phyloP scores from a whole-genome alignment of 2,888 invertebrate species.

The Idaea biselata region DNA sequence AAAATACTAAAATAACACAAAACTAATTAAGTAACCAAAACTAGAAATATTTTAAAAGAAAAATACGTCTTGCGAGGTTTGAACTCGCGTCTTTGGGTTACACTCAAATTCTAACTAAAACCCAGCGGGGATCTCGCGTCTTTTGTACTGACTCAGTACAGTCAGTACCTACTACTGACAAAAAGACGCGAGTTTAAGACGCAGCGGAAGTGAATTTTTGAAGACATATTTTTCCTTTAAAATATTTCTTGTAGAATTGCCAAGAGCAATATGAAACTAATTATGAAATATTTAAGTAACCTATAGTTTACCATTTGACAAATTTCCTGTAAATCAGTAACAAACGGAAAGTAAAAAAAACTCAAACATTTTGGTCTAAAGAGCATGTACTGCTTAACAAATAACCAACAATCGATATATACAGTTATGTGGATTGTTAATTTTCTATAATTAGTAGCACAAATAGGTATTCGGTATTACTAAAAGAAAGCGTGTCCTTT shows the following conservation, averaged over 20 bases:
- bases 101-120: too few species aligned
- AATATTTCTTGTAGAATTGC: too few species aligned
- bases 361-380: slow-evolving; percentile 3
- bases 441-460: neutral
- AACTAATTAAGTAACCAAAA: neutral
- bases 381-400: neutral
- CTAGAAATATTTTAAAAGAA: too few species aligned
- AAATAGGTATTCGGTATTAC: neutral
- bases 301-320: neutral
- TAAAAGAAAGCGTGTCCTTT: neutral
- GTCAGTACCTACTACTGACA: too few species aligned
- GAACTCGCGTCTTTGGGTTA: too few species aligned
- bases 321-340: neutral
- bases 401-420: neutral
- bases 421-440: neutral
- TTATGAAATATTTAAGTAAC: neutral
- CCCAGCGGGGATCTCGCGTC: too few species aligned
- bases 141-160: too few species aligned
- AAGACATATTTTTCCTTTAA: too few species aligned
- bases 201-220: too few species aligned
- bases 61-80: too few species aligned
- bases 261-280: too few species aligned
- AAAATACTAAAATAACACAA: neutral
- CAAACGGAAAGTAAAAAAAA: slow-evolving; percentile 3
- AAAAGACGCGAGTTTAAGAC: too few species aligned